phyloP scores from a whole-genome alignment of 2,888 invertebrate genomes.

The Lamellibrachia columna region DNA sequence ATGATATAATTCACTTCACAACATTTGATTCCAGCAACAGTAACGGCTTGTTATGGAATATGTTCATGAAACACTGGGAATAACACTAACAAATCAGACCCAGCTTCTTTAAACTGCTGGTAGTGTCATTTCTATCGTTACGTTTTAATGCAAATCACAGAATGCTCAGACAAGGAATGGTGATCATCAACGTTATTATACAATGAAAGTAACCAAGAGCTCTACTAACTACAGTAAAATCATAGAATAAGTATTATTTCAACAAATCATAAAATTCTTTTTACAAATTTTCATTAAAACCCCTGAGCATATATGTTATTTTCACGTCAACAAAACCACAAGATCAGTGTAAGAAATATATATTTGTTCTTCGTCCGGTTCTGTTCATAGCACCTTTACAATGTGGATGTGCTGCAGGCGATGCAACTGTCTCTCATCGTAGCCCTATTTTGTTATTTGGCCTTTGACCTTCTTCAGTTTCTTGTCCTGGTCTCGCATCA shows the following conservation, averaged over 20 bases:
- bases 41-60: background rate
- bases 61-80: background rate
- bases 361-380: background rate
- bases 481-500: slow-evolving; percentile 16
- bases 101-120: background rate
- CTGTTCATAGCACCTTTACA: background rate
- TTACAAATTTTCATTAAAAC: background rate
- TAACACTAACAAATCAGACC: background rate
- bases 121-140: background rate
- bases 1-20: too few relatives aligned
- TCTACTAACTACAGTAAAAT: background rate
- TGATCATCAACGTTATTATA: background rate
- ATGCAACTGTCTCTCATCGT: background rate
- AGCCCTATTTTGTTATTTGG: background rate
- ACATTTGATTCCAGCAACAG: background rate
- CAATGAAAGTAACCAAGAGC: background rate
- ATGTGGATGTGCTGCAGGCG: background rate
- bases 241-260: background rate
- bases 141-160: too few relatives aligned
- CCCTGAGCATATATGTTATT: background rate
- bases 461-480: background rate
- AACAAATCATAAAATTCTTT: background rate
- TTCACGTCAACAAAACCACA: background rate
- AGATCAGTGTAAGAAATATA: background rate
- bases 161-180: background rate